phyloP scores from a whole-genome alignment of 2,888 invertebrate species.

The Allolobophora icterica region DNA sequence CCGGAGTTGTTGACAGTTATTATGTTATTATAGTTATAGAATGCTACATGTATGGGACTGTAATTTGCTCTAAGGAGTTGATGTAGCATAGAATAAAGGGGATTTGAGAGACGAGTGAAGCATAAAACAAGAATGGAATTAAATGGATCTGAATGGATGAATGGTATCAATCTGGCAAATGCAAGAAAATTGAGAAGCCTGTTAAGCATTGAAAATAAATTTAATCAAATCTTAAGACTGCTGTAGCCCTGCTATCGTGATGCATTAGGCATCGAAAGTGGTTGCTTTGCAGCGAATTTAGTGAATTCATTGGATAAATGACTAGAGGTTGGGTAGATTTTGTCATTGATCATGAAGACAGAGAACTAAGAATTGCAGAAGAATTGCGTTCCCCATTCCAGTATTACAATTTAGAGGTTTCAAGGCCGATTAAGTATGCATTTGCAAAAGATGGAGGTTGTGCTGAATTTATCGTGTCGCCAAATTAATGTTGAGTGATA shows the following conservation, averaged over 20 bases:
- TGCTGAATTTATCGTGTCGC: not conserved
- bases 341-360: too few relatives aligned
- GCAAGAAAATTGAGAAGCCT: not conserved
- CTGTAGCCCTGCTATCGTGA: not conserved
- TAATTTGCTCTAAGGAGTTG: not conserved
- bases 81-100: not conserved
- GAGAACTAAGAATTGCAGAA: not conserved
- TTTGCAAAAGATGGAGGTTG: not conserved
- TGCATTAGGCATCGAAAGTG: not conserved
- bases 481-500: not conserved
- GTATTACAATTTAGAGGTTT: not conserved
- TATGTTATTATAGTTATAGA: too few relatives aligned
- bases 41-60: not conserved
- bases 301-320: not conserved
- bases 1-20: slow-evolving; percentile 4
- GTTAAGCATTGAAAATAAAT: slow-evolving; percentile 9
- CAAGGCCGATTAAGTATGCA: not conserved
- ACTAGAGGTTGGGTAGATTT: not conserved
- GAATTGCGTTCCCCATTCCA: not conserved
- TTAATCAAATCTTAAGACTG: not conserved
- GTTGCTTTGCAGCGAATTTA: not conserved
- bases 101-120: not conserved
- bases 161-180: not conserved
- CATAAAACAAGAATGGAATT: not conserved
- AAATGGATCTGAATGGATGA: not conserved